Evolutionary conservation across 2,113 vertebrate genomes (phyloP).

Genomic region (Oxyura jamaicensis): DNA sequence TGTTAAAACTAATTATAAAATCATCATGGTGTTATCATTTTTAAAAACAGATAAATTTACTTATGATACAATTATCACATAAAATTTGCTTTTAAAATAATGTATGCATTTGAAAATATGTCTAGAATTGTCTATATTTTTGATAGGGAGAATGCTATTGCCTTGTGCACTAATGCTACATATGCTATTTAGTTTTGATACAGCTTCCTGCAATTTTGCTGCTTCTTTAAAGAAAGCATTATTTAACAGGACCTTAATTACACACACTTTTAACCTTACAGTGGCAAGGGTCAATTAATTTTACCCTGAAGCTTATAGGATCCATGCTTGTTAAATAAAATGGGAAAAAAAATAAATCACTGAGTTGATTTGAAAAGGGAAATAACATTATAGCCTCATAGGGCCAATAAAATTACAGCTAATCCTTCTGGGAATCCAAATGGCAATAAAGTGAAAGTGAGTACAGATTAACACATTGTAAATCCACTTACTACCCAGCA

Average conservation of each 20-base stretch:
- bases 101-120: background rate
- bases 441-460: conserved; percentile 93
- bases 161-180: background rate
- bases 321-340: conserved; percentile 64
- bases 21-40: background rate
- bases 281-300: conserved; percentile 58
- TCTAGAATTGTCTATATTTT: background rate
- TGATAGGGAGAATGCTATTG: background rate
- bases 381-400: conserved; percentile 84
- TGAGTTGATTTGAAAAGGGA: conserved; percentile 66
- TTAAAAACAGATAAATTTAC: background rate
- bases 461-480: conserved; percentile 86
- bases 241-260: conserved; percentile 52
- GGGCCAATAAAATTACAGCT: conserved; percentile 90
- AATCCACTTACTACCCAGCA: conserved; percentile 84
- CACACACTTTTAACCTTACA: conserved; percentile 32
- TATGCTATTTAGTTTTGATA: background rate
- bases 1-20: background rate
- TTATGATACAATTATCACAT: background rate
- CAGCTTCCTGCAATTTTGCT: background rate
- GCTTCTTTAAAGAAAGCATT: background rate
- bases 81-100: background rate
- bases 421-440: conserved; percentile 91
- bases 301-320: conserved; percentile 38
- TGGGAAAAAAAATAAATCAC: conserved; percentile 6